Evolutionary conservation across 2,113 vertebrate genomes (phyloP).

Genomic region (Fulmarus glacialis): DNA sequence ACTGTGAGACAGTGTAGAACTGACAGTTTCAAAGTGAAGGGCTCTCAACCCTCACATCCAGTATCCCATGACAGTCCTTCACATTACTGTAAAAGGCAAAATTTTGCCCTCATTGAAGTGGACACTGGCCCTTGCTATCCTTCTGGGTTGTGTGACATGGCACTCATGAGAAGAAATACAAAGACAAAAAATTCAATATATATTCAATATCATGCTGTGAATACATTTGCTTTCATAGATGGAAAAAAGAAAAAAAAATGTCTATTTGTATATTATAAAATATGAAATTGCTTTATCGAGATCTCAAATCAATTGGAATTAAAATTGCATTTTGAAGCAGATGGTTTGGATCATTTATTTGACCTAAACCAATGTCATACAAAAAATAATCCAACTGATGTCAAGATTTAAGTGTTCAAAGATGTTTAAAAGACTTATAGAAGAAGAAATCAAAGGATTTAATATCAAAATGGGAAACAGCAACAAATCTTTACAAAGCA

Average conservation of each 20-base stretch:
- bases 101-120: not conserved
- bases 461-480: not conserved
- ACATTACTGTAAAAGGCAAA: not conserved
- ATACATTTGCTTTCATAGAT: not conserved
- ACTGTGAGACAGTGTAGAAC: not conserved
- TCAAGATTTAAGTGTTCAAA: not conserved
- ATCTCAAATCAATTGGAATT: not conserved
- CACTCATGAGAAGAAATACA: not conserved
- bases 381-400: not conserved
- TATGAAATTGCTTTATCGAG: not conserved
- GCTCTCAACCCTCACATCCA: not conserved
- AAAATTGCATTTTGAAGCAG: not conserved
- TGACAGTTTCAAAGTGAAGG: not conserved
- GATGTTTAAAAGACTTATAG: not conserved
- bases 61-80: not conserved
- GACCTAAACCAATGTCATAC: not conserved
- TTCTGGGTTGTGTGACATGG: not conserved
- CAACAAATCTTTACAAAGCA: not conserved
- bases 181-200: not conserved
- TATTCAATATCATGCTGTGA: not conserved
- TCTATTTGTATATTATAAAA: not conserved
- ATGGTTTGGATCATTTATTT: not conserved
- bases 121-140: not conserved
- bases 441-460: constrained; percentile 5
- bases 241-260: not conserved